These are phyloP conservation scores for Geodia barretti DNA, from an alignment of 37 sponge, comb jelly and placozoan species.

Conservation along the genomic window DNA sequence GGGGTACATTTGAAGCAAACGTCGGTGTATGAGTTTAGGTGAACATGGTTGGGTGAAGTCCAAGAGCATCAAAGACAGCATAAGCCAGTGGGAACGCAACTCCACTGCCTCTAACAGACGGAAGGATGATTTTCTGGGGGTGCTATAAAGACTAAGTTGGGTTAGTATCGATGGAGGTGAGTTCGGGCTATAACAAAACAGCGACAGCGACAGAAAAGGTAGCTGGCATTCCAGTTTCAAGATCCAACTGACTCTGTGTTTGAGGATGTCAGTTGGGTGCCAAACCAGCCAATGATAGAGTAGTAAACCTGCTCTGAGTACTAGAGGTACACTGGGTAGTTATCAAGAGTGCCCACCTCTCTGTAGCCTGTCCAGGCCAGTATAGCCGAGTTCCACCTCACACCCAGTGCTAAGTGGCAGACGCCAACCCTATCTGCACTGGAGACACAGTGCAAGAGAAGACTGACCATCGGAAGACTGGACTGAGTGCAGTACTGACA, in stretches of 20 bases:
- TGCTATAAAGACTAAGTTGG: background rate
- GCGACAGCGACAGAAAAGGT: background rate
- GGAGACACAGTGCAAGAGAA: background rate
- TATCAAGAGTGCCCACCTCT: background rate
- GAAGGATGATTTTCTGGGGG: too few relatives aligned
- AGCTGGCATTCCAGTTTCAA: background rate
- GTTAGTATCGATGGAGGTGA: background rate
- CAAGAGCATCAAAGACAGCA: background rate
- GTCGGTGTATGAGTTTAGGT: background rate
- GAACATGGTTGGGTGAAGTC: conserved; percentile 6
- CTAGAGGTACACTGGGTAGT: background rate
- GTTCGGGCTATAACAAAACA: background rate
- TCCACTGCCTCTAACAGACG: too few relatives aligned
- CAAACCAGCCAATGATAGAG: background rate
- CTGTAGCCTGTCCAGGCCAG: background rate
- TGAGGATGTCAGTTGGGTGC: background rate
- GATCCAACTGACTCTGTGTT: background rate
- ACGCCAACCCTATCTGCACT: background rate
- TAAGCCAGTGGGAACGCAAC: background rate
- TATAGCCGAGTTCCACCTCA: background rate
- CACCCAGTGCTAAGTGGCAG: background rate
- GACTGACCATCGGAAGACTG: background rate
- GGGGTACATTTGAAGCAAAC: background rate
- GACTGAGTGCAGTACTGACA: background rate
- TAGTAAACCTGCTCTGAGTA: background rate